These are phyloP conservation scores for Elysia chlorotica DNA, from an alignment of 1,140 invertebrate species.

Conservation along the genomic window DNA sequence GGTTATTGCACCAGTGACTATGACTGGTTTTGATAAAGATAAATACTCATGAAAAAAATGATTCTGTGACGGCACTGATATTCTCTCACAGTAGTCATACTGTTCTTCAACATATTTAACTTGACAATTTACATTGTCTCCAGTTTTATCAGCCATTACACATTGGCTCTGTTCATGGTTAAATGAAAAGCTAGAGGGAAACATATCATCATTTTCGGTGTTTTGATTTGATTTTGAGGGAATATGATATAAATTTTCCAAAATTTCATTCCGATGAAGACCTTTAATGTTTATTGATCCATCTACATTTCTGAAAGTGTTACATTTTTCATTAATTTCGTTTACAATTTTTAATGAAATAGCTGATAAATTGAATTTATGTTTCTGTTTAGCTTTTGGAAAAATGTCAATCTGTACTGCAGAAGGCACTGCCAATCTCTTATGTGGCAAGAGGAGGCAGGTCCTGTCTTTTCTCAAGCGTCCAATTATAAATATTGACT, in stretches of 20 bases:
- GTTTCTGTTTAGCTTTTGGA: conserved; percentile 23
- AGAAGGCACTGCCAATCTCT: conserved; percentile 6
- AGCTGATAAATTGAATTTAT: not conserved
- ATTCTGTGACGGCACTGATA: conserved; percentile 28
- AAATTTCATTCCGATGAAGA: conserved; percentile 40
- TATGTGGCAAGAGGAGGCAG: conserved; percentile 31
- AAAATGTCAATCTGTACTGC: too few relatives aligned
- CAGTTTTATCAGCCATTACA: not conserved
- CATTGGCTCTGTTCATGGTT: not conserved
- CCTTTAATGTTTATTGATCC: conserved; percentile 38
- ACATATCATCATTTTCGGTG: too few relatives aligned
- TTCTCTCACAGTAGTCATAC: conserved; percentile 46
- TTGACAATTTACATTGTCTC: not conserved
- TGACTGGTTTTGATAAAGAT: conserved; percentile 51
- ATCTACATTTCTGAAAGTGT: conserved; percentile 31
- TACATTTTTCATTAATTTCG: conserved; percentile 43
- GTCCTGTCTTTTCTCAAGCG: conserved; percentile 34
- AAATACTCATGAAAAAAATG: conserved; percentile 53
- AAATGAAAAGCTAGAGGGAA: not conserved
- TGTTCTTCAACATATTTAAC: conserved; percentile 3
- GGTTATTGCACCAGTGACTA: conserved; percentile 43
- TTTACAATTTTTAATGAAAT: conserved; percentile 20
- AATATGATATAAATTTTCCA: conserved; percentile 33
- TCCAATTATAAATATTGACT: conserved; percentile 35
- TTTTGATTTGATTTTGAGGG: not conserved